These are phyloP conservation scores for Epizoanthus scotinus DNA, from an alignment of 92 coral and sea anemone genomes.

Conservation along the genomic window DNA sequence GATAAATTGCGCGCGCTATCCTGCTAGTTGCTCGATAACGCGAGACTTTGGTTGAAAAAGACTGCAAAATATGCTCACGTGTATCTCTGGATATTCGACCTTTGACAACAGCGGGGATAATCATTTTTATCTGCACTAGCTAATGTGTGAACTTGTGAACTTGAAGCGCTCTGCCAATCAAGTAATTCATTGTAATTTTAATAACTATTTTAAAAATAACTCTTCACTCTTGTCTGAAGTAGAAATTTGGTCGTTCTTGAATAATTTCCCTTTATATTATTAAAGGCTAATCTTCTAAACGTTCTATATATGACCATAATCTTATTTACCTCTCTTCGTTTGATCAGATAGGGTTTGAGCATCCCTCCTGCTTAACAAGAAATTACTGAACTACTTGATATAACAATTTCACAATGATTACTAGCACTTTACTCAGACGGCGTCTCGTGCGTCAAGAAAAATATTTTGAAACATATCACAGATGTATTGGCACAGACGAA, in stretches of 20 bases:
- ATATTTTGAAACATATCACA: not conserved
- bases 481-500: not conserved
- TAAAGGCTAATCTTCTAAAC: not conserved
- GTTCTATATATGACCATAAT: not conserved
- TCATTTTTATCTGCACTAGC: constrained; percentile 2
- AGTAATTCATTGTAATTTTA: not conserved
- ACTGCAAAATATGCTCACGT: not conserved
- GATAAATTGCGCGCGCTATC: not conserved
- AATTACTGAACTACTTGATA: too few species aligned
- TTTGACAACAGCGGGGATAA: not conserved
- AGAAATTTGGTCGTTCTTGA: not conserved
- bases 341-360: too few species aligned
- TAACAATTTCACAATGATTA: too few species aligned
- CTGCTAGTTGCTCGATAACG: not conserved
- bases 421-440: not conserved
- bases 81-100: not conserved
- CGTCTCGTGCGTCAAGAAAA: not conserved
- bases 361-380: too few species aligned
- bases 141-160: constrained; percentile 45
- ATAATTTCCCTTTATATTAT: not conserved
- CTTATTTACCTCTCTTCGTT: too few species aligned
- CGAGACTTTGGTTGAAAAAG: not conserved
- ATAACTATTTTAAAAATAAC: not conserved
- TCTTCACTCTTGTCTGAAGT: too few species aligned
- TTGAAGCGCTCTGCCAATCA: not conserved